Evolutionary conservation across 2,113 vertebrate species (phyloP).

Genomic region (Macquaria ambigua): DNA sequence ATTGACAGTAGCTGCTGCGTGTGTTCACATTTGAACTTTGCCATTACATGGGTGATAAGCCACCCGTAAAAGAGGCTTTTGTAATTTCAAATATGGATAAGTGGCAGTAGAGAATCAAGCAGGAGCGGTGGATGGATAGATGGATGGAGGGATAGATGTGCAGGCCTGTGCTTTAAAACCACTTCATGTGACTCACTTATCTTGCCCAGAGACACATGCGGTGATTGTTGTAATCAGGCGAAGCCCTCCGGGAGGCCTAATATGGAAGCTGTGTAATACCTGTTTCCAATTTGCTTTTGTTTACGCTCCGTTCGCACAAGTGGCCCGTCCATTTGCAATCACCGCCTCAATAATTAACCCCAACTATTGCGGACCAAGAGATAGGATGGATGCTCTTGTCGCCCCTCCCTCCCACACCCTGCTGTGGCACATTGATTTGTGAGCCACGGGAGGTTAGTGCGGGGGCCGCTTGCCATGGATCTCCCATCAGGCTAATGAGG

Average conservation of each 20-base stretch:
- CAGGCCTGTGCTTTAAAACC: slow-evolving; percentile 76
- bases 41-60: slow-evolving; percentile 80
- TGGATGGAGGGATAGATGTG: slow-evolving; percentile 65
- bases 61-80: slow-evolving; percentile 75
- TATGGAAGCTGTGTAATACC: slow-evolving; percentile 70
- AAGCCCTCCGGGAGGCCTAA: slow-evolving; percentile 60
- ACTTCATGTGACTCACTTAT: slow-evolving; percentile 74
- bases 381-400: slow-evolving; percentile 30
- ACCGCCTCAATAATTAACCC: slow-evolving; percentile 75
- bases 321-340: slow-evolving; percentile 68
- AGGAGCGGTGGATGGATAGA: slow-evolving; percentile 63
- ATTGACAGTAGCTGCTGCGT: slow-evolving; percentile 52
- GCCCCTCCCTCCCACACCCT: slow-evolving; percentile 51
- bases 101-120: slow-evolving; percentile 76
- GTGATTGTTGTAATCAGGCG: slow-evolving; percentile 81
- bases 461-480: slow-evolving; percentile 67
- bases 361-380: slow-evolving; percentile 38
- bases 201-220: slow-evolving; percentile 55
- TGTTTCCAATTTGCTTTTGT: slow-evolving; percentile 76
- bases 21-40: slow-evolving; percentile 81
- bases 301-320: slow-evolving; percentile 73
- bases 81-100: slow-evolving; percentile 81
- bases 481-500: slow-evolving; percentile 79
- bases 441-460: slow-evolving; percentile 62
- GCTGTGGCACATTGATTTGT: slow-evolving; percentile 74